Evolutionary conservation across 2,888 invertebrate genomes (phyloP).

Genomic region (Gastracanthus pulcherrimus): DNA sequence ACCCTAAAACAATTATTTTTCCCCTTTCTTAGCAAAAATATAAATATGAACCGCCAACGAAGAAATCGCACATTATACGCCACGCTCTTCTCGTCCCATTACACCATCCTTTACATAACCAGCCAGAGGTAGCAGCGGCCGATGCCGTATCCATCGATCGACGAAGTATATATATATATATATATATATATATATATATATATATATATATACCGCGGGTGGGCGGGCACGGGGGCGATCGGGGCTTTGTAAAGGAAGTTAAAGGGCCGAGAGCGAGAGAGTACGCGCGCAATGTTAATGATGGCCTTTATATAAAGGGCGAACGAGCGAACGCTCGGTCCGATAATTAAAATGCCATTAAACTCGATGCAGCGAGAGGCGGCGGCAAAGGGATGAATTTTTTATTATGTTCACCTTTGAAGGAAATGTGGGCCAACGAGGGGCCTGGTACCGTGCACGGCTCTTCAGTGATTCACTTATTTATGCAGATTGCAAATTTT

Average conservation of each 20-base stretch:
- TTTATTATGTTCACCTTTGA: not conserved
- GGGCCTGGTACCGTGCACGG: too few relatives aligned
- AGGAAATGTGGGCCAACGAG: not conserved
- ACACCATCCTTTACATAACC: not conserved
- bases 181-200: not conserved
- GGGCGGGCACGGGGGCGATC: too few relatives aligned
- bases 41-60: too few relatives aligned
- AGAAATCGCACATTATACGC: not conserved
- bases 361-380: not conserved
- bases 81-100: not conserved
- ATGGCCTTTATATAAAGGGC: slow-evolving; percentile 10
- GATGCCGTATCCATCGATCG: not conserved
- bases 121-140: not conserved
- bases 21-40: too few relatives aligned
- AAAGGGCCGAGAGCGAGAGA: too few relatives aligned
- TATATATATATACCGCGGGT: not conserved
- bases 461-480: not conserved
- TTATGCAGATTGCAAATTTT: not conserved
- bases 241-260: slow-evolving; percentile 4
- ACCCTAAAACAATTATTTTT: too few relatives aligned
- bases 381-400: not conserved
- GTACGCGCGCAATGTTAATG: slow-evolving; percentile 9
- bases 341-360: slow-evolving; percentile 3
- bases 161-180: too few relatives aligned
- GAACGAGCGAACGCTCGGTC: not conserved